Conservation (phyloP, 2,113 vertebrate genomes). For the Acrocephalus arundinaceus region DNA sequence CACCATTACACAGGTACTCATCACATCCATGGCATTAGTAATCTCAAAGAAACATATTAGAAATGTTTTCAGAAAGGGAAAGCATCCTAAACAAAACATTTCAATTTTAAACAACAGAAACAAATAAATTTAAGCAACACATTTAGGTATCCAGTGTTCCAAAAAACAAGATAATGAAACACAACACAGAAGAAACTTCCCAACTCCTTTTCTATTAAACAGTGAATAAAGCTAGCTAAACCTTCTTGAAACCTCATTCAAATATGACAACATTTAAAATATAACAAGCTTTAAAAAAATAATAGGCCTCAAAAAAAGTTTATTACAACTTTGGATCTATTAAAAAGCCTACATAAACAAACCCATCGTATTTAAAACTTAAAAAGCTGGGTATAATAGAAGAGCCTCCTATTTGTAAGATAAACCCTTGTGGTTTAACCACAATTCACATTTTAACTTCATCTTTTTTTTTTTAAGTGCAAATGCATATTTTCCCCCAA, state of each 20-base stretch:
- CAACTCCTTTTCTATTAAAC: not conserved
- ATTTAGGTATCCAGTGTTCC: not conserved
- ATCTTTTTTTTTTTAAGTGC: not conserved
- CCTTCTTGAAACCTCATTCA: not conserved
- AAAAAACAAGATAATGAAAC: not conserved
- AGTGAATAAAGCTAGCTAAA: not conserved
- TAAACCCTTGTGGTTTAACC: not conserved
- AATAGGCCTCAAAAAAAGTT: not conserved
- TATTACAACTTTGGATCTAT: not conserved
- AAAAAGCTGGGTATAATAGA: not conserved
- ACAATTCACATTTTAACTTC: not conserved
- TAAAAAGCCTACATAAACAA: not conserved
- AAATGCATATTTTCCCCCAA: not conserved
- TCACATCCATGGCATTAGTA: not conserved
- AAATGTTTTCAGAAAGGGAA: not conserved
- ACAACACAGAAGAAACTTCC: not conserved
- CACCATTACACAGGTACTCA: not conserved
- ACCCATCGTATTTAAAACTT: not conserved
- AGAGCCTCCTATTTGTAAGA: not conserved
- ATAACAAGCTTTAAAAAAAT: not conserved
- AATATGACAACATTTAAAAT: not conserved
- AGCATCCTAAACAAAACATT: not conserved
- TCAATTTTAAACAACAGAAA: not conserved
- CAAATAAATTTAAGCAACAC: not conserved
- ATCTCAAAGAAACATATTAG: not conserved